Evolutionary conservation across 1,140 invertebrate species (phyloP), one percentile per base, ranked within the genome.

Genomic region (Oedothorax gibbosus): DNA sequence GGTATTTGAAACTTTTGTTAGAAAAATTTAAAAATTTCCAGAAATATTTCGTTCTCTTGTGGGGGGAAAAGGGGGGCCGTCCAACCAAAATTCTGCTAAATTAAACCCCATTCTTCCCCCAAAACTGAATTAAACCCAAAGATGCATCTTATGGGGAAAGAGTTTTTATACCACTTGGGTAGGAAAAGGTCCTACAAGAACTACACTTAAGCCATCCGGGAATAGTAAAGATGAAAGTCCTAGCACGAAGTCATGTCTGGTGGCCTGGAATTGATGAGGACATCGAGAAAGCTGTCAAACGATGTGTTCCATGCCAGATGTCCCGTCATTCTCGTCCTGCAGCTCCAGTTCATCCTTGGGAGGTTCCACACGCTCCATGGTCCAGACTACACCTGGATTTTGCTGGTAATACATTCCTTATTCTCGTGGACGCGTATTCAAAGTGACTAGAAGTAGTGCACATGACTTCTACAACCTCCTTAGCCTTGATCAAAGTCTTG

Each of bases 151-250:
- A n/a, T n/a, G n/a, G n/a, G n/a, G n/a, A n/a, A n/a, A n/a, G n/a
- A n/a, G n/a, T n/a, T n/a, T n/a, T n/a, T n/a, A n/a, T n/a, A n/a
- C n/a, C n/a, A n/a, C n/a, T n/a, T n/a, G n/a, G n/a, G n/a, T n/a
- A n/a, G n/a, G n/a, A n/a, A n/a, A n/a, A n/a, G n/a, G n/a, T n/a
- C n/a, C n/a, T n/a, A n/a, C n/a, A n/a, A n/a, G n/a, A n/a, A n/a
- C n/a, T n/a, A n/a, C 92, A 92, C 88, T 76, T 82, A 10, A 90
- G 89, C 6, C 92, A 93, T 87, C 89, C 90, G 6, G 91, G 92
- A 6, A 90, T 92, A 10, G 89, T 90, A 0, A 89, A 88, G 0
- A 93, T 93, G 91, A 93, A 93, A 88, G 86, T 88, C 0, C 65
- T 92, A n/a, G 89, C 92, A 2, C 75, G 92, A 18, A 88, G 87